Evolutionary conservation across 2,888 invertebrate genomes (phyloP).

Genomic region (Amiota minor): DNA sequence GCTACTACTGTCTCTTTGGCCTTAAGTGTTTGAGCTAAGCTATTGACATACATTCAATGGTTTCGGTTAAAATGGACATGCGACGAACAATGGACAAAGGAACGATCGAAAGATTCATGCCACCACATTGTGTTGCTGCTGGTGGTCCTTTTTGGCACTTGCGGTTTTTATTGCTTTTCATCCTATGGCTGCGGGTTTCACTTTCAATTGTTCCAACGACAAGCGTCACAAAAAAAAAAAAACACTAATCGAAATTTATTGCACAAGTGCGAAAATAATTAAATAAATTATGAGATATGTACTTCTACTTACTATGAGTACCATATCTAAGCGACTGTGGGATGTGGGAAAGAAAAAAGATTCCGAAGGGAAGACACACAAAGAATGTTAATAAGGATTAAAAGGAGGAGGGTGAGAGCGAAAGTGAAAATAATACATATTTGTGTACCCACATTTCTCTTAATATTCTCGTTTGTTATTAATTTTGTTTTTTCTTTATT

Average conservation of each 20-base stretch:
- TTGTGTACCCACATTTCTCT: conserved; percentile 6
- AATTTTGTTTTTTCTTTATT: conserved; percentile 10
- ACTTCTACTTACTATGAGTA: too few relatives aligned
- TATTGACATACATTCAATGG: conserved; percentile 17
- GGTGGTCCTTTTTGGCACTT: neutral
- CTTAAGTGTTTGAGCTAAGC: neutral
- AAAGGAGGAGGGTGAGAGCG: too few relatives aligned
- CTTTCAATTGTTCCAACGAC: neutral
- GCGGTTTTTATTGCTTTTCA: neutral
- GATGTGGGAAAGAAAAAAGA: too few relatives aligned
- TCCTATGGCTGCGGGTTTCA: conserved; percentile 15
- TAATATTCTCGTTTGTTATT: conserved; percentile 22
- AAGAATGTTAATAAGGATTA: too few relatives aligned
- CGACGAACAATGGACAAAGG: too few relatives aligned
- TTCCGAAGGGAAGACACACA: too few relatives aligned
- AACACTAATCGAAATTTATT: conserved; percentile 64
- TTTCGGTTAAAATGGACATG: too few relatives aligned
- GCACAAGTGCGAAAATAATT: conserved; percentile 63
- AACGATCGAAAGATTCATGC: too few relatives aligned
- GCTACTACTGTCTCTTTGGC: too few relatives aligned
- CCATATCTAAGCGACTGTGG: too few relatives aligned
- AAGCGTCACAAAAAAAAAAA: conserved; percentile 12
- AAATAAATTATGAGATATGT: conserved; percentile 65
- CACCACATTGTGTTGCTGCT: neutral
- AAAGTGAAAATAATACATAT: too few relatives aligned